Base-by-base conservation (phyloP, 1,140 invertebrate species). In the Temnothorax nylanderi region DNA sequence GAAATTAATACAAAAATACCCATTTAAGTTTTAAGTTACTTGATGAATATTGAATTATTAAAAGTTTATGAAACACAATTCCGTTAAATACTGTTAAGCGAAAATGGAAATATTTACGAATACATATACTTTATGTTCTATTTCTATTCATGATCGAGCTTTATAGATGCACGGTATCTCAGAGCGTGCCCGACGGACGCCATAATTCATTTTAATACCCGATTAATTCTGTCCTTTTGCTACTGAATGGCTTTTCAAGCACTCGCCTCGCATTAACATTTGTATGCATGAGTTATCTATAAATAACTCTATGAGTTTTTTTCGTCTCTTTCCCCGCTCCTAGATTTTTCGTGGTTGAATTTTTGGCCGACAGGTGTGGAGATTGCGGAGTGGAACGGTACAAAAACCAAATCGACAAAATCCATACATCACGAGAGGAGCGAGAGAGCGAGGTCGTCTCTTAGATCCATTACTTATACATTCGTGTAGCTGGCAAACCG, bases 381-480 rank as follows among this genome's bases (percentile, higher is more conserved):
- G 74, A 41, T 62, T 16, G 47, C 37, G 71, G 37, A 21, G 37
- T 41, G 65, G 44, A 49, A 65, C 34, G 44, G 18, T 41, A 67
- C 44, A 44, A 54, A 69, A 76, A 21, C 34, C 87, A 62, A 34
- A 41, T 41, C 37, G 67, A 89, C 78, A 80, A 89, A 84, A 74
- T 64, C 49, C 13, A n/a, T 32, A n/a, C 21, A 69, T 80, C 37
- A 51, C 5, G 3, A 41, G 65, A 10, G 81, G 74, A 67, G 44
- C 47, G 64, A 49, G 56, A 74, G 82, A 62, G 67, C 49, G 85
- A 86, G 64, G 81, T 54, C 69, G 82, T 56, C 75, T 88, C 80
- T 88, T 77, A 87, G 84, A 87, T 90, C 72, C 84, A 91, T 93
- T 93, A 92, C 90, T 93, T 93, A 93, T 93, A 75, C 91, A 93